These are phyloP conservation scores for Myodes glareolus DNA, from an alignment of 2,113 vertebrate genomes.

Conservation along the genomic window DNA sequence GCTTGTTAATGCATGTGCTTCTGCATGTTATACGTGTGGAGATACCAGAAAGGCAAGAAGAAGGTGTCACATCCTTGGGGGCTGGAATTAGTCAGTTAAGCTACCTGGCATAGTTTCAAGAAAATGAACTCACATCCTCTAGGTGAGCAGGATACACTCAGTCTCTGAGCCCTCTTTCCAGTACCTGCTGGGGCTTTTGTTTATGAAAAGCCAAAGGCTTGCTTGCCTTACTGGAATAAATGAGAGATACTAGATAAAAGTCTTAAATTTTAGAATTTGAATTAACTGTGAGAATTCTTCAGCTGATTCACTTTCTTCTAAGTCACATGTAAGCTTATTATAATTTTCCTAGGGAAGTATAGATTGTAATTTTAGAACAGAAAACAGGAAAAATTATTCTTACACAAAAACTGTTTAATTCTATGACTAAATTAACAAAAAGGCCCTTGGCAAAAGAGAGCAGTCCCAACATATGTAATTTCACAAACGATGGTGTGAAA, in stretches of 20 bases:
- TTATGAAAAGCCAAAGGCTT: neutral
- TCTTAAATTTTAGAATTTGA: conserved; percentile 39
- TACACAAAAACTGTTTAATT: conserved; percentile 55
- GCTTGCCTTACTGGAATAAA: neutral
- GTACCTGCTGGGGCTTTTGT: neutral
- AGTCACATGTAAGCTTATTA: conserved; percentile 10
- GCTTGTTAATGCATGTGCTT: too few relatives aligned
- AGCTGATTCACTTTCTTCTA: neutral
- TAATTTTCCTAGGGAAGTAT: neutral
- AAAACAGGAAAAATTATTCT: conserved; percentile 53
- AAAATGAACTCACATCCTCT: too few relatives aligned
- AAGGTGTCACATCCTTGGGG: neutral
- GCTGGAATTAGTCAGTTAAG: too few relatives aligned
- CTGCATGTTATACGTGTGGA: neutral
- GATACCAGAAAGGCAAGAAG: neutral
- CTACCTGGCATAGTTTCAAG: neutral
- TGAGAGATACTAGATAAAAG: conserved; percentile 37
- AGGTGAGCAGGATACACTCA: neutral
- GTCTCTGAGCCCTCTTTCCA: neutral
- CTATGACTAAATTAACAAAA: conserved; percentile 61
- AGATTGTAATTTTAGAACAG: conserved; percentile 48
- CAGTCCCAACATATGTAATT: conserved; percentile 59
- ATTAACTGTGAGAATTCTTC: neutral
- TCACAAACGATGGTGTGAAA: conserved; percentile 38
- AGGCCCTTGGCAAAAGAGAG: conserved; percentile 26